Base-by-base conservation (phyloP, 2,888 invertebrate genomes). In the Campaea margaritaria region DNA sequence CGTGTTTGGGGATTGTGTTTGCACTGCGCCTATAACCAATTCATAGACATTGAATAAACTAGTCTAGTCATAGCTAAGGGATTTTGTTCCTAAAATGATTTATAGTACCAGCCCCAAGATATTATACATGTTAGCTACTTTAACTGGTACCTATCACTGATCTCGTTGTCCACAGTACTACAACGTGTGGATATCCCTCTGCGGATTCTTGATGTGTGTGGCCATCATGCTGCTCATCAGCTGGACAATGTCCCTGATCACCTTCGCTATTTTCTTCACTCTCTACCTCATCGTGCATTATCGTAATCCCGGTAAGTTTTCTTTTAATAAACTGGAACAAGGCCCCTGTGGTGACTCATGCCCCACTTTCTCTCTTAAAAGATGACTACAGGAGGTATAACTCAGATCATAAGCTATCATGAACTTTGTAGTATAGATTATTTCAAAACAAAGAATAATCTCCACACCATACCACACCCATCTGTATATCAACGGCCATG, bases 191-290 rank as follows among this genome's bases (percentile, higher is more conserved):
- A 74, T 98, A 27, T 97, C 97, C 58, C 91, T 98, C 51, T 76
- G 94, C 47, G 98, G 98, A 0, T 97, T 97, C 81, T 90, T 97
- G 62, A 89, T 96, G 74, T 97, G 97, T 77, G 95, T 97, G 49
- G 95, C 94, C 36, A 97, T 99, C 65, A 99, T 99, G 99, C 96
- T 99, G 85, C 94, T 99, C 47, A 98, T 99, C 83, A 97, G 97
- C 81, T 98, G 98, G 97, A 93, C 95, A 79, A 97, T 97, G 63
- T 98, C 99, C 0, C 93, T 99, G n/a, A 93, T 98, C 68, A 99
- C 98, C 0, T 97, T 98, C 79, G 95, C 95, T 67, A 94, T 98
- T 57, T 96, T 98, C 78, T 95, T 97, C 78, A 96, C 96, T 0
- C 94, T 99, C 16, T 99, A 98, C 86, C 93, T 99, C 71, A 96